Conservation (phyloP, 2,797 vertebrate species). For the Sebastiscus tertius region DNA sequence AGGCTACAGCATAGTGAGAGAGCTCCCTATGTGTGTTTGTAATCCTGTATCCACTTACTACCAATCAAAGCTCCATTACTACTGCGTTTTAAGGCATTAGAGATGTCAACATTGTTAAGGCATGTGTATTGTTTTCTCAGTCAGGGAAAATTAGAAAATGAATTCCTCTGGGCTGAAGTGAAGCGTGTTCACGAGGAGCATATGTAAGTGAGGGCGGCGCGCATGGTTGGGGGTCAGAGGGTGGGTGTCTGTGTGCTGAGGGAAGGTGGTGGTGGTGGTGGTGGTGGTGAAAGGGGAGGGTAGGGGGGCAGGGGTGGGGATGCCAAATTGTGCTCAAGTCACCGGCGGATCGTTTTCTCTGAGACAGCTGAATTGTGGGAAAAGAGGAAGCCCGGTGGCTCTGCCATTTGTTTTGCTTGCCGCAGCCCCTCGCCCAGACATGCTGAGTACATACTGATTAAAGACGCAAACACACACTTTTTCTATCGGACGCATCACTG, state of each 20-base stretch:
- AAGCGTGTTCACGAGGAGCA: slow-evolving; percentile 59
- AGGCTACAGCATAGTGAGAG: slow-evolving; percentile 29
- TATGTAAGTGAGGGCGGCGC: slow-evolving; percentile 39
- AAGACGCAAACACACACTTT: slow-evolving; percentile 21
- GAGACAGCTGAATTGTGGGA: slow-evolving; percentile 77
- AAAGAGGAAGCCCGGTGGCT: slow-evolving; percentile 58
- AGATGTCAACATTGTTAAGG: slow-evolving; percentile 87
- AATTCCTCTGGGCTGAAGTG: slow-evolving; percentile 79
- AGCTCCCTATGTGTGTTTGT: slow-evolving; percentile 59
- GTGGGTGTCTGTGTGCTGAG: slow-evolving; percentile 57
- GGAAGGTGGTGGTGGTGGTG: slow-evolving; percentile 28
- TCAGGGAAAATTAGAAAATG: slow-evolving; percentile 86
- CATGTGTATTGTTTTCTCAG: slow-evolving; percentile 85
- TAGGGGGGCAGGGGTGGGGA: neutral
- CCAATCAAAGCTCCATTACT: slow-evolving; percentile 81
- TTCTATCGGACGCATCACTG: neutral
- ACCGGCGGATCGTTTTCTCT: slow-evolving; percentile 65
- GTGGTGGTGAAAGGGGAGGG: neutral
- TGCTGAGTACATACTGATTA: slow-evolving; percentile 47
- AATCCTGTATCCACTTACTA: slow-evolving; percentile 74
- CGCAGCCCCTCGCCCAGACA: slow-evolving; percentile 36
- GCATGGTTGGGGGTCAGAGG: slow-evolving; percentile 58
- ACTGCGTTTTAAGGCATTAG: slow-evolving; percentile 82
- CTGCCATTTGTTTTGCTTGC: slow-evolving; percentile 75
- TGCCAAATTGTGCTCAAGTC: slow-evolving; percentile 74